A percentile compares a stretch with the other conserved stretches of the same genome.
phyloP scores from a whole-genome alignment of 1,140 invertebrate species.

The Eumaeus atala region DNA sequence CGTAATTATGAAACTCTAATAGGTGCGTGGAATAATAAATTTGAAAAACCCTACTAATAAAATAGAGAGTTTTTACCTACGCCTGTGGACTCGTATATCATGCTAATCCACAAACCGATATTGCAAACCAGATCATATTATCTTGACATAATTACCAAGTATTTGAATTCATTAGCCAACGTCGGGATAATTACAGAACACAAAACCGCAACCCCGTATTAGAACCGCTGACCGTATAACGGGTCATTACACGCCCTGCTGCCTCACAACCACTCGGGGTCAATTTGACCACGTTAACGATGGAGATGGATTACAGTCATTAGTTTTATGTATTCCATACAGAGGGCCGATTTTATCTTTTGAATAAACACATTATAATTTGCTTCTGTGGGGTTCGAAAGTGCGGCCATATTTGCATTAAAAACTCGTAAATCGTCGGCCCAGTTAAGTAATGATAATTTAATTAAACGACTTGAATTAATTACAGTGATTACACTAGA shows the following conservation, averaged over 20 bases:
- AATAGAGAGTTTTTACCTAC: too few species aligned
- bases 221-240: conserved; percentile 26
- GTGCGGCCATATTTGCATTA: conserved; percentile 37
- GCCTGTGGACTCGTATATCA: too few species aligned
- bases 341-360: conserved; percentile 45
- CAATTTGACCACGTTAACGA: conserved; percentile 39
- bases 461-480: conserved; percentile 32
- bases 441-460: conserved; percentile 29
- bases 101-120: not conserved
- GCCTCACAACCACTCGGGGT: conserved; percentile 24
- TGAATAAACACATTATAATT: conserved; percentile 53
- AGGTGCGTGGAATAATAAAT: too few species aligned
- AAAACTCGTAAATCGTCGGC: conserved; percentile 27
- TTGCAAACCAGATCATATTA: not conserved
- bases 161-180: not conserved
- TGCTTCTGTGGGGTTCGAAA: conserved; percentile 23
- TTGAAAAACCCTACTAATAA: too few species aligned
- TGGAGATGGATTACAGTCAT: conserved; percentile 55
- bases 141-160: not conserved
- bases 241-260: conserved; percentile 19
- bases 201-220: conserved; percentile 21
- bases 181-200: conserved; percentile 9
- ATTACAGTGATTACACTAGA: conserved; percentile 18
- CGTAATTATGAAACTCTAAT: too few species aligned
- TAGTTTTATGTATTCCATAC: conserved; percentile 44